phyloP scores from a whole-genome alignment of 2,113 vertebrate species.

The Centropristis striata region DNA sequence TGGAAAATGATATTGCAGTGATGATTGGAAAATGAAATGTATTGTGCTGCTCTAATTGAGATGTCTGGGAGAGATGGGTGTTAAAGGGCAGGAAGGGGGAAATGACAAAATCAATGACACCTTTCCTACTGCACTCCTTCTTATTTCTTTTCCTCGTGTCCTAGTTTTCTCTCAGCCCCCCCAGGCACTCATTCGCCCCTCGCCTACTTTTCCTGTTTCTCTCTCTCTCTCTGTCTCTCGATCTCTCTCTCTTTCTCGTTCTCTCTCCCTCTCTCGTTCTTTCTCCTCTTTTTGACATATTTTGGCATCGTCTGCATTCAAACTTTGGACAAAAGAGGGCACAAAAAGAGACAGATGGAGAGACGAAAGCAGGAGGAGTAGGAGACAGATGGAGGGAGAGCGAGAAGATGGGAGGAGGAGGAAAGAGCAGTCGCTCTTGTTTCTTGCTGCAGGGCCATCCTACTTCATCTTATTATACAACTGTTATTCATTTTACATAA shows the following conservation, averaged over 20 bases:
- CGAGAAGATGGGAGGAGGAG: conserved; percentile 75
- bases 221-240: conserved; percentile 38
- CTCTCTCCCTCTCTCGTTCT: conserved; percentile 41
- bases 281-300: conserved; percentile 61
- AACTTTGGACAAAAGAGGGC: conserved; percentile 77
- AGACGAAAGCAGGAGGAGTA: conserved; percentile 71
- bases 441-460: conserved; percentile 80
- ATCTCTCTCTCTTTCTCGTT: conserved; percentile 47
- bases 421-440: conserved; percentile 76
- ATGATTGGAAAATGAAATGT: neutral
- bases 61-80: conserved; percentile 22
- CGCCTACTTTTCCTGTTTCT: conserved; percentile 61
- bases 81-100: conserved; percentile 27
- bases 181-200: conserved; percentile 45
- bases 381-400: conserved; percentile 78
- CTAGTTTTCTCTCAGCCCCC: conserved; percentile 52
- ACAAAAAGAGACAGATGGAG: conserved; percentile 77
- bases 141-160: conserved; percentile 54
- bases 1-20: neutral
- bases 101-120: conserved; percentile 62
- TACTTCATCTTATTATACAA: conserved; percentile 80
- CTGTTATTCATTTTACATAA: conserved; percentile 77
- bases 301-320: conserved; percentile 58
- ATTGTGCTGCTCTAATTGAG: conserved; percentile 40
- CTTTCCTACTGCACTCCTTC: conserved; percentile 43